Percentiles rank a stretch among this genome's conserved stretches.
phyloP scores from a whole-genome alignment of 2,113 vertebrate species.

The Serinus canaria region DNA sequence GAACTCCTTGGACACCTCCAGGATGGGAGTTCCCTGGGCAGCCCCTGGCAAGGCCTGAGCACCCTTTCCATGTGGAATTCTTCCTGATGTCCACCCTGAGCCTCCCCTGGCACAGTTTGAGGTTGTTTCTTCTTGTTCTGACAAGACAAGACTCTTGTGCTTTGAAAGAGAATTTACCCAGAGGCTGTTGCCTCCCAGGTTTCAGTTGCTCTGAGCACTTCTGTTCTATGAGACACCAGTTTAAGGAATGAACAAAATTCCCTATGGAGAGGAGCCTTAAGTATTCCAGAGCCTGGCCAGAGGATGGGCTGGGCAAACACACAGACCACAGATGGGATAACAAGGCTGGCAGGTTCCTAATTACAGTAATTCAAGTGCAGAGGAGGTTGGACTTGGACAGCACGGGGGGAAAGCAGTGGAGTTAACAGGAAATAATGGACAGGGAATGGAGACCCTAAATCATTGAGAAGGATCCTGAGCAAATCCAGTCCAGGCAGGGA shows the following conservation, averaged over 20 bases:
- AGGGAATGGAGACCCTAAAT: neutral
- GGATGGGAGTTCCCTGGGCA: neutral
- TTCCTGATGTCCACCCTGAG: neutral
- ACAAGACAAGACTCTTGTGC: neutral
- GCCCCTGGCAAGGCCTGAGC: neutral
- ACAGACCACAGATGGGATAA: neutral
- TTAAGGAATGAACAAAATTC: neutral
- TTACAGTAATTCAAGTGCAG: neutral
- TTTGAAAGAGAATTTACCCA: neutral
- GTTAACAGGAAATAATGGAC: neutral
- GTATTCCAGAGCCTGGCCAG: neutral
- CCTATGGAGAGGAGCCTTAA: rapidly evolving
- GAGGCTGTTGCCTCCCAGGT: neutral
- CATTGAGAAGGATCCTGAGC: neutral
- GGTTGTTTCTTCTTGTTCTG: neutral
- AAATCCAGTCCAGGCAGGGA: rapidly evolving
- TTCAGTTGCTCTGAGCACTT: neutral
- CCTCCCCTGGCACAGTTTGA: neutral
- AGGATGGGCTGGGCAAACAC: neutral
- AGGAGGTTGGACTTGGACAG: neutral
- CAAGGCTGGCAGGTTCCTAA: neutral
- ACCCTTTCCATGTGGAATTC: neutral
- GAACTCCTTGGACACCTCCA: neutral
- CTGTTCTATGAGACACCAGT: rapidly evolving
- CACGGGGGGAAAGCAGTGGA: neutral